Conservation (phyloP, 2,888 invertebrate genomes). For the Zhuqinia jingwanae region DNA sequence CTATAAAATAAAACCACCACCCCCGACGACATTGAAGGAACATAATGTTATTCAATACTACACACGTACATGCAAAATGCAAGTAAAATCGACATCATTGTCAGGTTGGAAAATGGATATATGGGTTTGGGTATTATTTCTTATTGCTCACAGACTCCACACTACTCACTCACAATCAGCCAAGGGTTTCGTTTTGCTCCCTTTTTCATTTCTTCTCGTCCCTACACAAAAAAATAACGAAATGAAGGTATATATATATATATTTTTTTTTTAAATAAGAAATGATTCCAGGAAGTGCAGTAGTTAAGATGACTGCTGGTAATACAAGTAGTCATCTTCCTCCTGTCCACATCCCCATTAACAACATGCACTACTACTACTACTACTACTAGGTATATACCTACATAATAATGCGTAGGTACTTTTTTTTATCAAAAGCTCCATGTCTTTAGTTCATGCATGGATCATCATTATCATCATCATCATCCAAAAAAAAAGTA, state of each 20-base stretch:
- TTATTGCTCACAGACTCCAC: too few relatives aligned
- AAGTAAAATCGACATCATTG: slow-evolving; percentile 49
- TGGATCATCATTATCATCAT: slow-evolving; percentile 48
- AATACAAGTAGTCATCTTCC: slow-evolving; percentile 59
- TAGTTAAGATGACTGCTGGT: slow-evolving; percentile 38
- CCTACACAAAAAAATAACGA: slow-evolving; percentile 2
- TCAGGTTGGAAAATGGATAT: background rate
- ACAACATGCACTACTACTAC: background rate
- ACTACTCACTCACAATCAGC: too few relatives aligned
- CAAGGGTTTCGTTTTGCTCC: slow-evolving; percentile 41
- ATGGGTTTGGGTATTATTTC: slow-evolving; percentile 17
- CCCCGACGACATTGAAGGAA: slow-evolving; percentile 50
- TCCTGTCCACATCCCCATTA: background rate
- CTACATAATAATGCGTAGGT: background rate
- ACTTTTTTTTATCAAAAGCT: slow-evolving; percentile 26
- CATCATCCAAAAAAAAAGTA: slow-evolving; percentile 7
- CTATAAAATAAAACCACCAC: slow-evolving; percentile 1
- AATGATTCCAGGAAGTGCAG: slow-evolving; percentile 69
- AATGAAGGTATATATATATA: too few relatives aligned
- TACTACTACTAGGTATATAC: too few relatives aligned
- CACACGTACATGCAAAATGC: too few relatives aligned
- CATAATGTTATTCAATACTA: slow-evolving; percentile 36
- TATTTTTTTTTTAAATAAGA: slow-evolving; percentile 59
- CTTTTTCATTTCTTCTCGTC: slow-evolving; percentile 5
- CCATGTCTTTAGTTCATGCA: slow-evolving; percentile 25